Percentiles rank a stretch among this genome's conserved stretches.
Conservation (phyloP, 2,888 invertebrate species). For the Geophilus truncorum region DNA sequence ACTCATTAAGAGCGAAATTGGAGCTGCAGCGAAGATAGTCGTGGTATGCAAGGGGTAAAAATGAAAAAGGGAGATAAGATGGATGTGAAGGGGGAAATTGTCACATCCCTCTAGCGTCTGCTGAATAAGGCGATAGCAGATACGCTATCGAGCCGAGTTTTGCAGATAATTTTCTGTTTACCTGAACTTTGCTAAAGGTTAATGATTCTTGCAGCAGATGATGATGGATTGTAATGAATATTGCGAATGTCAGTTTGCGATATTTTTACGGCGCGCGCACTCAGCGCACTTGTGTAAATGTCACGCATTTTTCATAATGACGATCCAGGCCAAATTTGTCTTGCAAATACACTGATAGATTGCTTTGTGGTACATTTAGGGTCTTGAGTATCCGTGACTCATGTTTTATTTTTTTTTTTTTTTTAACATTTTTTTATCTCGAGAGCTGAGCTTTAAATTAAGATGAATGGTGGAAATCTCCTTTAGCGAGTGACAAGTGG, state of each 20-base stretch:
- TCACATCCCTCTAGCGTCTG: constrained; percentile 12
- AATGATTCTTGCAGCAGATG: background rate
- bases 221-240: constrained; percentile 31
- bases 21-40: background rate
- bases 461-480: constrained; percentile 5
- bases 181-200: constrained; percentile 16
- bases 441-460: background rate
- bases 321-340: background rate
- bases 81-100: constrained; percentile 1
- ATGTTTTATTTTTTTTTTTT: background rate
- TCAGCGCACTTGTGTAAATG: background rate
- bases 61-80: background rate
- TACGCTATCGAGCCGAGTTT: background rate
- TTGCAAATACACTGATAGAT: background rate
- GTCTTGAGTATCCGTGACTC: constrained; percentile 8
- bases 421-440: no score
- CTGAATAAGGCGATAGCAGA: background rate
- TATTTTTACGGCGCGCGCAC: background rate
- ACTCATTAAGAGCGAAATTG: background rate
- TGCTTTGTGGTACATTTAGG: background rate
- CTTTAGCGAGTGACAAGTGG: background rate
- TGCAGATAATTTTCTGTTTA: constrained; percentile 2
- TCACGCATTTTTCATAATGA: background rate
- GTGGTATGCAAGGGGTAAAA: background rate
- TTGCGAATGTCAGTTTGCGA: constrained; percentile 9